These are phyloP conservation scores for Megalurothrips usitatus DNA, from an alignment of 2,888 invertebrate species.

Conservation along the genomic window DNA sequence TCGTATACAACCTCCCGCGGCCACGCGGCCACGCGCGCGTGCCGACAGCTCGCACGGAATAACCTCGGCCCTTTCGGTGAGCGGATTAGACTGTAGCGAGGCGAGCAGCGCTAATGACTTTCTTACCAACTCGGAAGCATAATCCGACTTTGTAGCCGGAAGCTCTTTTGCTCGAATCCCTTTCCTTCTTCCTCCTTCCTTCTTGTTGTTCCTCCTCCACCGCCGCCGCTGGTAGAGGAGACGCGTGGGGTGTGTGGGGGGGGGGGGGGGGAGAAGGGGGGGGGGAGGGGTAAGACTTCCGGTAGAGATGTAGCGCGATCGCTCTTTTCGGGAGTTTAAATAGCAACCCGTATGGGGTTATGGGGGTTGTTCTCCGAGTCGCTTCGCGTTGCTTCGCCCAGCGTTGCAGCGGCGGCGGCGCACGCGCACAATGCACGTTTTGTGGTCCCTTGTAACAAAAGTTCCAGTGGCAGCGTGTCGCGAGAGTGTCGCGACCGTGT, in stretches of 20 bases:
- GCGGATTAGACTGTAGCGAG: not conserved
- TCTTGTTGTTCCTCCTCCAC: not conserved
- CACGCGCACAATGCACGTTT: no score
- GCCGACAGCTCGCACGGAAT: not conserved
- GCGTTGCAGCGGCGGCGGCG: no score
- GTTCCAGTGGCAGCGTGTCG: no score
- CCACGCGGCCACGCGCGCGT: not conserved
- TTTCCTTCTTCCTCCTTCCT: not conserved
- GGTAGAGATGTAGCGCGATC: not conserved
- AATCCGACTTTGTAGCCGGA: slow-evolving; percentile 11
- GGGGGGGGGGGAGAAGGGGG: no score
- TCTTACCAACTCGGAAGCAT: slow-evolving; percentile 6
- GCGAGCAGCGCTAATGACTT: not conserved
- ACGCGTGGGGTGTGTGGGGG: no score
- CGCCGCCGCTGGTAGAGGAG: no score
- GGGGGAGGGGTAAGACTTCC: not conserved
- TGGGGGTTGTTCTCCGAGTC: no score
- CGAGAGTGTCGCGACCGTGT: no score
- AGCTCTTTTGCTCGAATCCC: not conserved
- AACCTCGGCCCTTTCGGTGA: not conserved
- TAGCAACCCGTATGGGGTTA: no score
- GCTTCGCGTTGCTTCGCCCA: no score
- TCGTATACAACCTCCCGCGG: not conserved
- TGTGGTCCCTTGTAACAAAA: no score
- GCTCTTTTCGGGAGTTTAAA: not conserved